A percentile compares a stretch with the other conserved stretches of the same genome.
phyloP scores from a whole-genome alignment of 2,797 vertebrate species.

The Lutjanus campechanus region DNA sequence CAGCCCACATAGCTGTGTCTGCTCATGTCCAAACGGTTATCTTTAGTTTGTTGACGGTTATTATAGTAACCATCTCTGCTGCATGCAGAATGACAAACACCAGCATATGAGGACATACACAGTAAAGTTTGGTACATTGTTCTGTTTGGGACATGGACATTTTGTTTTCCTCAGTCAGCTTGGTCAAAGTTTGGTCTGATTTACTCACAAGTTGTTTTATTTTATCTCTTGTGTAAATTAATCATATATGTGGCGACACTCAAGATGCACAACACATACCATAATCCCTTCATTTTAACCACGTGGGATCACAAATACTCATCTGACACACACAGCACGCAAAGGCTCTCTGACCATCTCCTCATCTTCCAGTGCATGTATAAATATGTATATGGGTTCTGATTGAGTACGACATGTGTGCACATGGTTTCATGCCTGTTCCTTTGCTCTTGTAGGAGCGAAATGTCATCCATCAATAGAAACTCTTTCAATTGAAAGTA shows the following conservation, averaged over 20 bases:
- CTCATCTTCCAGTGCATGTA: background rate
- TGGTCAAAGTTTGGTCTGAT: background rate
- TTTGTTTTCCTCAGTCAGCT: background rate
- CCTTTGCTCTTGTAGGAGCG: conserved; percentile 1
- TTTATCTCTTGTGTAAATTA: background rate
- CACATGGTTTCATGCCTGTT: background rate
- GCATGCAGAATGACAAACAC: conserved; percentile 31
- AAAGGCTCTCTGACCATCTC: background rate
- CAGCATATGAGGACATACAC: conserved; percentile 9
- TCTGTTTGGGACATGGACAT: background rate
- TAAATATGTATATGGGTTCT: background rate
- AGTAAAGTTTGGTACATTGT: conserved; percentile 4
- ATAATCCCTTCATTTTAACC: background rate
- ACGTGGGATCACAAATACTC: background rate
- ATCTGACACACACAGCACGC: background rate
- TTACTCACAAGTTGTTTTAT: conserved; percentile 12
- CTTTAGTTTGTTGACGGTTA: conserved; percentile 59
- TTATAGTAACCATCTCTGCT: conserved; percentile 42
- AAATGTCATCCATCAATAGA: background rate
- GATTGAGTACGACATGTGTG: background rate
- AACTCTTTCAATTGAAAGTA: background rate
- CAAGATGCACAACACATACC: background rate
- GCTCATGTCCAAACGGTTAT: conserved; percentile 55
- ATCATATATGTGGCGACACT: background rate
- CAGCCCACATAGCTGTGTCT: conserved; percentile 63